Evolutionary conservation across 2,113 vertebrate genomes (phyloP).

Genomic region (Clinocottus analis): DNA sequence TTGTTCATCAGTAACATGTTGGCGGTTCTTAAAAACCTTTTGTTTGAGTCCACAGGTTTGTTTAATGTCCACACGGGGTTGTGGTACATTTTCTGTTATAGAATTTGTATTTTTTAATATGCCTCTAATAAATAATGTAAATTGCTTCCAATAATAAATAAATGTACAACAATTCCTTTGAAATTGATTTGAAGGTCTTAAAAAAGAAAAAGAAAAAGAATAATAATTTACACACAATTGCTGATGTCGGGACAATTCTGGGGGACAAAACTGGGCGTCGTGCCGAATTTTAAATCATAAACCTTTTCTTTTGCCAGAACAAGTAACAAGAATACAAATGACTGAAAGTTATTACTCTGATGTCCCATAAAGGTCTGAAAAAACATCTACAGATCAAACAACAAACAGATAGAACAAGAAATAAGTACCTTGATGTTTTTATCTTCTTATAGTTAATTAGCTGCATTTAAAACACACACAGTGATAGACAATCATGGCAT

Average conservation of each 20-base stretch:
- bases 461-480: neutral
- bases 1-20: neutral
- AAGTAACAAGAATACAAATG: neutral
- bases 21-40: neutral
- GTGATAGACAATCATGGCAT: neutral
- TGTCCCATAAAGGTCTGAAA: neutral
- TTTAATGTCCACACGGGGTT: neutral
- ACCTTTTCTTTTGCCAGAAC: slow-evolving; percentile 3
- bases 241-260: neutral
- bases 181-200: neutral
- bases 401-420: neutral
- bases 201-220: neutral
- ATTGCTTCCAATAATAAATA: neutral
- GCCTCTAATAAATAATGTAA: slow-evolving; percentile 8
- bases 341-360: neutral
- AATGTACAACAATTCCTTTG: neutral
- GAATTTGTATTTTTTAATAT: neutral
- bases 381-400: neutral
- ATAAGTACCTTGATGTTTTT: neutral
- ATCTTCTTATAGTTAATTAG: neutral
- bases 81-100: neutral
- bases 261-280: neutral
- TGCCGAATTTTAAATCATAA: neutral
- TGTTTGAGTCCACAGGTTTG: neutral
- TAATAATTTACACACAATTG: neutral